Conservation (phyloP, 2,113 vertebrate genomes). For the Noctilio leporinus region DNA sequence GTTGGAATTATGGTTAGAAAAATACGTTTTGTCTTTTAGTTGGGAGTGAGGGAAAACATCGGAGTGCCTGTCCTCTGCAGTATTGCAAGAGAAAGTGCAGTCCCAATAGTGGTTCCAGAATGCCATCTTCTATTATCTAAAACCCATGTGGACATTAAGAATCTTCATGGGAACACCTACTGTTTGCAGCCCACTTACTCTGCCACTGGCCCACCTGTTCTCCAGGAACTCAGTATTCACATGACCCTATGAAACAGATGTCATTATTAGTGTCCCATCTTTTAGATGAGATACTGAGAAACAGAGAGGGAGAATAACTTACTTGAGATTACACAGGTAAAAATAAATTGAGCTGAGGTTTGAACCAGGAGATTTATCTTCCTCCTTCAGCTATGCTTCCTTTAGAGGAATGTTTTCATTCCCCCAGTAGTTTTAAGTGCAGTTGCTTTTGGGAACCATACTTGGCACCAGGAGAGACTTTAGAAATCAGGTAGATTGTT, state of each 20-base stretch:
- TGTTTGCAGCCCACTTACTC: neutral
- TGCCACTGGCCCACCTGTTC: neutral
- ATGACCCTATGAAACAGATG: neutral
- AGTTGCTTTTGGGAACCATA: neutral
- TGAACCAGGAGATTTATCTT: neutral
- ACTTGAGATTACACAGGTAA: neutral
- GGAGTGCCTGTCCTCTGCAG: neutral
- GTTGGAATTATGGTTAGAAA: neutral
- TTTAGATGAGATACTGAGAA: neutral
- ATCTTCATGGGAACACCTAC: neutral
- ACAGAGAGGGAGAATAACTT: neutral
- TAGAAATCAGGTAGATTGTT: neutral
- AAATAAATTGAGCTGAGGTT: neutral
- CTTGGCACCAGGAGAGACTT: neutral
- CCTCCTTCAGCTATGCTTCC: neutral
- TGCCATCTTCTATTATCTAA: neutral
- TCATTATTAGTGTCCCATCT: neutral
- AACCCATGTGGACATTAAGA: neutral
- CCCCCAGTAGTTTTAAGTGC: neutral
- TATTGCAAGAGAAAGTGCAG: neutral
- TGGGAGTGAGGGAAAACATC: neutral
- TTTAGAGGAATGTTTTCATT: neutral
- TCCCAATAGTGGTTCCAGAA: neutral
- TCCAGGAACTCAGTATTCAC: neutral
- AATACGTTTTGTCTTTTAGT: neutral